Evolutionary conservation across 2,113 vertebrate genomes (phyloP).

Genomic region (Pandion haliaetus): DNA sequence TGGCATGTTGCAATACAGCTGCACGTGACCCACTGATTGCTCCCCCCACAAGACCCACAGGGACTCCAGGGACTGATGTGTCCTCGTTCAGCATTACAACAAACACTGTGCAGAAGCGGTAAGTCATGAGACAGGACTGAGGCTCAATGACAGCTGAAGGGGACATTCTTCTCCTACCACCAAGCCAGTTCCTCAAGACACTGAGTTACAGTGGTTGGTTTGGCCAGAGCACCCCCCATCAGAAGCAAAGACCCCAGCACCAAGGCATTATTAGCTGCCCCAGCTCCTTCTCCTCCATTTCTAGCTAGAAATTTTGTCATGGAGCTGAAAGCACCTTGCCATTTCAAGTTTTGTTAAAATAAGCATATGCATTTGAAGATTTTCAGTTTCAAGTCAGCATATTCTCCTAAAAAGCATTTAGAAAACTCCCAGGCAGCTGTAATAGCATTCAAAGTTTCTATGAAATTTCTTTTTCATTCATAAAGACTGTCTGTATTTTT

Average conservation of each 20-base stretch:
- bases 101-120: neutral
- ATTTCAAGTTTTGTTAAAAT: neutral
- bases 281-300: neutral
- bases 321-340: neutral
- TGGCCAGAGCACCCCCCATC: neutral
- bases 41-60: neutral
- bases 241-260: neutral
- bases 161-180: neutral
- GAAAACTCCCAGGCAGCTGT: neutral
- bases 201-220: neutral
- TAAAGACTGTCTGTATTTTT: neutral
- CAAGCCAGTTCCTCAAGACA: neutral
- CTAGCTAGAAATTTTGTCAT: neutral
- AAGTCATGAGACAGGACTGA: neutral
- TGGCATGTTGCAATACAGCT: neutral
- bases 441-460: neutral
- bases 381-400: neutral
- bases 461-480: neutral
- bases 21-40: fast-evolving
- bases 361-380: neutral
- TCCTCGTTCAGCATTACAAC: neutral
- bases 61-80: neutral
- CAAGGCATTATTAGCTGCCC: neutral
- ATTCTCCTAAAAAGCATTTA: neutral
- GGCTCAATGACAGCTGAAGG: neutral